Percentiles rank a stretch among this genome's conserved stretches.
Conservation (phyloP, 2,888 invertebrate species). For the Ectemnius cavifrons region DNA sequence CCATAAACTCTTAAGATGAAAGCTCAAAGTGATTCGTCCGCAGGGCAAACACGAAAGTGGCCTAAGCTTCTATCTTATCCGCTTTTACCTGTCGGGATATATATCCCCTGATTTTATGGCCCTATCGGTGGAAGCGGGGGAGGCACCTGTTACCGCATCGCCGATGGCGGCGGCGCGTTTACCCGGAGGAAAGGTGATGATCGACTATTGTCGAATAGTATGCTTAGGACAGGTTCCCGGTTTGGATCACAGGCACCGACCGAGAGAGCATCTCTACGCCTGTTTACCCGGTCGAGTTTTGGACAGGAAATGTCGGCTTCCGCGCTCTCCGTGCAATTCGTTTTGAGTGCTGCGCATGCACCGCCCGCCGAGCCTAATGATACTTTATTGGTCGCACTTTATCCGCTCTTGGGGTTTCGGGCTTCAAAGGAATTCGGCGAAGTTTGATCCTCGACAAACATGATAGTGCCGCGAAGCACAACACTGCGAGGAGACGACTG, state of each 20-base stretch:
- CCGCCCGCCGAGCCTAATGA: slow-evolving; percentile 30
- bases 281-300: slow-evolving; percentile 19
- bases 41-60: slow-evolving; percentile 57
- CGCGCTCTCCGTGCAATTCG: slow-evolving; percentile 22
- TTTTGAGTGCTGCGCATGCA: slow-evolving; percentile 21
- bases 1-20: slow-evolving; percentile 58
- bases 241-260: slow-evolving; percentile 45
- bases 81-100: slow-evolving; percentile 53
- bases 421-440: slow-evolving; percentile 14
- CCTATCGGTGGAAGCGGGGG: slow-evolving; percentile 26
- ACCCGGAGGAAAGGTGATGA: slow-evolving; percentile 50
- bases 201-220: slow-evolving; percentile 57
- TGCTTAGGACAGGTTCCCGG: slow-evolving; percentile 59
- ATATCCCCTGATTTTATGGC: slow-evolving; percentile 58
- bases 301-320: slow-evolving; percentile 30
- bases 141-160: slow-evolving; percentile 52
- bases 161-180: slow-evolving; percentile 27
- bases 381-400: slow-evolving; percentile 37
- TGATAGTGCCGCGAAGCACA: background rate
- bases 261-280: slow-evolving; percentile 20
- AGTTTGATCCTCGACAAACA: slow-evolving; percentile 32
- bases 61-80: slow-evolving; percentile 53
- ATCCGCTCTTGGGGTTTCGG: background rate
- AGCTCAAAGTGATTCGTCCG: slow-evolving; percentile 59
- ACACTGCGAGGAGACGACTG: background rate